Base-by-base conservation (phyloP, 2,113 vertebrate genomes). In the Pseudorasbora parva region DNA sequence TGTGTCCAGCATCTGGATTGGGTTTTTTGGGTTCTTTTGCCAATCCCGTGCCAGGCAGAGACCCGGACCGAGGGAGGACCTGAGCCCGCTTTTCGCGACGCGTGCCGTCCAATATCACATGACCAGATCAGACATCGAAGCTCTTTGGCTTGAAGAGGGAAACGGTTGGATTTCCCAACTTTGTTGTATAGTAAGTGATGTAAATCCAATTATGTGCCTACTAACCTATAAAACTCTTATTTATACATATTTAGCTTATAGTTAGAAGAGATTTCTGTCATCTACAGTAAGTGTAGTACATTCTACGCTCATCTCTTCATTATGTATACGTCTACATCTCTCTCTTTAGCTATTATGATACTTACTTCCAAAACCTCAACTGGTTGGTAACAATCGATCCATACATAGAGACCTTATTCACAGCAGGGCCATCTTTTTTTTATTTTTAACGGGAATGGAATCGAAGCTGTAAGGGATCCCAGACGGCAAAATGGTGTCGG, bases 71-170 rank as follows among this genome's bases (percentile, higher is more conserved):
- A 93, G 75, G 91, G 91, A 94, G 92, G 92, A 93, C 84, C 79
- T 51, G 82, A 69, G 87, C 92, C 94, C 93, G 90, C 91, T 91
- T 88, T 45, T 84, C 89, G 91, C 92, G 91, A 93, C 91, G 86
- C 75, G 91, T 85, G 92, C 92, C 93, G 90, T 90, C 82, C 3
- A 71, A n/a, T 56, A 19, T 54, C 49, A 54, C 11, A 6, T 17
- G 27, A 30, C 25, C 62, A 3, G 27, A 64, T 33, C 62, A 14
- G 12, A 27, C 59, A 45, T n/a, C 47, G 69, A 57, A 71, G 87
- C 81, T 91, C 83, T 83, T 84, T 88, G 56, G 75, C 33, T 41
- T 56, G 8, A 74, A 47, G n/a, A 25, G 21, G 10, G 17, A 21
- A 72, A 37, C 30, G 1, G 49, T 15, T 15, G 4, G 59, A 62